Evolutionary conservation across 2,797 vertebrate genomes (phyloP).

Genomic region (Falco cherrug): DNA sequence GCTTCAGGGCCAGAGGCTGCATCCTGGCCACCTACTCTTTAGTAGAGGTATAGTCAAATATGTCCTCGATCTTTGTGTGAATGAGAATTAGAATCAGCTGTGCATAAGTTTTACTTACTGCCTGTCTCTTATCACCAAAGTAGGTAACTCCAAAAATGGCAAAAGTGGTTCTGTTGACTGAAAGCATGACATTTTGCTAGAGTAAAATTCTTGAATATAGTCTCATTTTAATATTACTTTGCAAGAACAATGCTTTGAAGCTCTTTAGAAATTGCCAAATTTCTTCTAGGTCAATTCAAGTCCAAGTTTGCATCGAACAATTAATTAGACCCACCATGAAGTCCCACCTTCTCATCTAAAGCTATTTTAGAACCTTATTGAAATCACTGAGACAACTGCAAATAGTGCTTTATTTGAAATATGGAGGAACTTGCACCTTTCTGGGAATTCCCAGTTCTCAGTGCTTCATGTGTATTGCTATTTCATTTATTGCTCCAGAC

Average conservation of each 20-base stretch:
- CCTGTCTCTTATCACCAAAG: not conserved
- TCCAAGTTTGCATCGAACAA: not conserved
- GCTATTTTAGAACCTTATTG: not conserved
- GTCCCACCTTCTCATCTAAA: not conserved
- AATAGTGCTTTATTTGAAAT: not conserved
- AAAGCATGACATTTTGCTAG: not conserved
- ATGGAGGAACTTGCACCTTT: not conserved
- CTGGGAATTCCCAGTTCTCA: not conserved
- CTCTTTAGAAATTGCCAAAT: not conserved
- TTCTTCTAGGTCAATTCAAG: not conserved
- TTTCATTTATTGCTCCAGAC: not conserved
- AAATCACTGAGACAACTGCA: not conserved
- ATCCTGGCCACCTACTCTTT: not conserved
- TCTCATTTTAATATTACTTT: not conserved
- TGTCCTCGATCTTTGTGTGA: rapidly evolving
- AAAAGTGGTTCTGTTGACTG: not conserved
- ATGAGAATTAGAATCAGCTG: not conserved
- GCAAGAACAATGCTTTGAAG: not conserved
- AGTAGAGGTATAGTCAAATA: not conserved
- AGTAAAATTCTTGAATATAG: not conserved
- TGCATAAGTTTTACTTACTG: not conserved
- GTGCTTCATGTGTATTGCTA: rapidly evolving
- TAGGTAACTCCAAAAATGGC: not conserved
- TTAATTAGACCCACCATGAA: not conserved
- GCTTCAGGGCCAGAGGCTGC: not conserved